These are phyloP conservation scores for Elysia crispata DNA, from an alignment of 2,888 invertebrate genomes.

Conservation along the genomic window DNA sequence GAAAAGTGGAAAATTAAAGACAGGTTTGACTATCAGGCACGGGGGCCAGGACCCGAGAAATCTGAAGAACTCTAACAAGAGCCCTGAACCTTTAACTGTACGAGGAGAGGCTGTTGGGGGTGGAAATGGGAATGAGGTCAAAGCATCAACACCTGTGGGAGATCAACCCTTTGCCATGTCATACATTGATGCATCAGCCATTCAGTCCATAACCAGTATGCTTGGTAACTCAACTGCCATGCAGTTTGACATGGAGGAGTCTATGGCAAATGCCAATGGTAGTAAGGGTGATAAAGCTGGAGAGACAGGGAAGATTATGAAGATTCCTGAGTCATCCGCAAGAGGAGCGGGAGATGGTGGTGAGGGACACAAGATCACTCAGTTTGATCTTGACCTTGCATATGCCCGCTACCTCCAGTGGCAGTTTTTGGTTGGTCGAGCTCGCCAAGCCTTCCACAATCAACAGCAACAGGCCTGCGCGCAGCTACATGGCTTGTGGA, in stretches of 20 bases:
- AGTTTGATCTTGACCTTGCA: slow-evolving; percentile 61
- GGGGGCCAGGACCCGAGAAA: no score
- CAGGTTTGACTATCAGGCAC: no score
- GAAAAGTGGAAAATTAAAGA: neutral
- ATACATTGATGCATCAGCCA: slow-evolving; percentile 68
- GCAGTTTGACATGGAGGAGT: no score
- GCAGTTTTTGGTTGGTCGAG: slow-evolving; percentile 62
- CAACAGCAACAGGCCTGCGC: slow-evolving; percentile 70
- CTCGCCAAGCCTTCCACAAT: slow-evolving; percentile 60
- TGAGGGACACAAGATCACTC: slow-evolving; percentile 37
- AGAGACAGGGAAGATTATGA: no score
- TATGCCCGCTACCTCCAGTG: slow-evolving; percentile 68
- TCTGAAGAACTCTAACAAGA: neutral
- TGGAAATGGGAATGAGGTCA: slow-evolving; percentile 36
- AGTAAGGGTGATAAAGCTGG: no score
- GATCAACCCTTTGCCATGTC: slow-evolving; percentile 50
- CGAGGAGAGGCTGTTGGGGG: neutral
- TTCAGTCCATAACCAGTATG: slow-evolving; percentile 62
- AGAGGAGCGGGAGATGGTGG: neutral
- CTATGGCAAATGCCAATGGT: no score
- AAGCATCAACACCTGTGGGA: slow-evolving; percentile 68
- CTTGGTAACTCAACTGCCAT: neutral
- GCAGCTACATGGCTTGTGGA: slow-evolving; percentile 66
- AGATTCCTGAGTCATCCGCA: neutral
- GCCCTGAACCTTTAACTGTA: neutral